phyloP scores from a whole-genome alignment of 2,113 vertebrate genomes.

The Neolamprologus fasciatus region DNA sequence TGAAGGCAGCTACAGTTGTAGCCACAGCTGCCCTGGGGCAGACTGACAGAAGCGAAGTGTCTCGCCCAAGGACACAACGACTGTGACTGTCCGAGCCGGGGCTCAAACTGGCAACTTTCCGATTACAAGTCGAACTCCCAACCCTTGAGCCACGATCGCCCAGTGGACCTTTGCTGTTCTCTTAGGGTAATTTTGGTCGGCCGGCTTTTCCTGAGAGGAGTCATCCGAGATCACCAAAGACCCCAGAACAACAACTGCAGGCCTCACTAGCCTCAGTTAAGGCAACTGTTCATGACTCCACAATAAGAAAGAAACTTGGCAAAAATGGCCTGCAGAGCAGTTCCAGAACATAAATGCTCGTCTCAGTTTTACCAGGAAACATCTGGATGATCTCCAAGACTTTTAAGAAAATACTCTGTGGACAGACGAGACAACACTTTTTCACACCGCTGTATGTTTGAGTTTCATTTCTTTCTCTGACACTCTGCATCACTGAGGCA shows the following conservation, averaged over 20 bases:
- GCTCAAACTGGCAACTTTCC: too few relatives aligned
- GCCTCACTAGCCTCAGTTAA: neutral
- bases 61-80: too few relatives aligned
- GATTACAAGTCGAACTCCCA: too few relatives aligned
- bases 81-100: too few relatives aligned
- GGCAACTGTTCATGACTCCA: neutral
- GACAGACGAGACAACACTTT: neutral
- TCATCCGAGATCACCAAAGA: neutral
- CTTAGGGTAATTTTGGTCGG: neutral
- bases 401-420: neutral
- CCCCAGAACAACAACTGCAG: neutral
- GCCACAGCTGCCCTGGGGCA: too few relatives aligned
- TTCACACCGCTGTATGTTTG: neutral
- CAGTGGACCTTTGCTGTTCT: neutral
- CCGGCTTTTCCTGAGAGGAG: neutral
- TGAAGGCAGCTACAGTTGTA: too few relatives aligned
- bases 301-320: neutral
- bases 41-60: too few relatives aligned
- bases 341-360: neutral
- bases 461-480: neutral
- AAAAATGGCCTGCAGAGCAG: neutral
- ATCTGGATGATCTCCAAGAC: neutral
- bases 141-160: too few relatives aligned
- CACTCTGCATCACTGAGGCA: neutral
- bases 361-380: neutral